Evolutionary conservation across 2,888 invertebrate genomes (phyloP).

Genomic region (Dryococelus australis): DNA sequence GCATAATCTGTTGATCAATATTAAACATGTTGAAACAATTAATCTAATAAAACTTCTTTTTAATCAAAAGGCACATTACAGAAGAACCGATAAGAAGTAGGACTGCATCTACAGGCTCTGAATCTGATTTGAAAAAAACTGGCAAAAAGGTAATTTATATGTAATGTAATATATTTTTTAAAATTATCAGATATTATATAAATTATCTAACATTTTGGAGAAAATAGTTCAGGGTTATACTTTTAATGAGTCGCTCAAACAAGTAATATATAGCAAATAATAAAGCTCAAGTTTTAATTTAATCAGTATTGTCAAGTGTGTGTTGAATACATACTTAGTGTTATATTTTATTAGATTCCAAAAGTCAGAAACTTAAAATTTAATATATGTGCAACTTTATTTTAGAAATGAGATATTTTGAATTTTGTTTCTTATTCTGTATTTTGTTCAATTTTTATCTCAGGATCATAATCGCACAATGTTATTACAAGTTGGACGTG

Average conservation of each 20-base stretch:
- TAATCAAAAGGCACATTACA: conserved; percentile 3
- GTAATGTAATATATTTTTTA: not conserved
- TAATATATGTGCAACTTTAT: not conserved
- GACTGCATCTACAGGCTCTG: conserved; percentile 60
- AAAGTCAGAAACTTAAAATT: not conserved
- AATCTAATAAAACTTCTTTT: not conserved
- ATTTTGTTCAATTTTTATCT: conserved; percentile 18
- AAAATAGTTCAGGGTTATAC: too few species aligned
- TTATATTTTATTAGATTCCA: too few species aligned
- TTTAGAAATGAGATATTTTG: not conserved
- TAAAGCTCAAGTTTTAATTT: too few species aligned
- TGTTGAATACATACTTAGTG: too few species aligned
- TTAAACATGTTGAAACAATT: not conserved
- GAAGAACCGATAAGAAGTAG: conserved; percentile 58
- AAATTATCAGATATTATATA: too few species aligned
- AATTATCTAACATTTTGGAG: too few species aligned
- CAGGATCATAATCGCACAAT: conserved; percentile 88
- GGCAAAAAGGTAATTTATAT: conserved; percentile 37
- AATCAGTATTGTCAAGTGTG: too few species aligned
- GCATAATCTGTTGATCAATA: too few species aligned
- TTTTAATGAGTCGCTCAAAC: too few species aligned
- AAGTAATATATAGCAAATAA: too few species aligned
- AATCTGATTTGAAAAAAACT: conserved; percentile 45
- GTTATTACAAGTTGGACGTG: conserved; percentile 82
- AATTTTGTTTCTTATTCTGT: not conserved